Percentiles rank a stretch among this genome's conserved stretches.
These are phyloP conservation scores for Cordylochernes scorpioides DNA, from an alignment of 2,888 invertebrate species.

Conservation along the genomic window DNA sequence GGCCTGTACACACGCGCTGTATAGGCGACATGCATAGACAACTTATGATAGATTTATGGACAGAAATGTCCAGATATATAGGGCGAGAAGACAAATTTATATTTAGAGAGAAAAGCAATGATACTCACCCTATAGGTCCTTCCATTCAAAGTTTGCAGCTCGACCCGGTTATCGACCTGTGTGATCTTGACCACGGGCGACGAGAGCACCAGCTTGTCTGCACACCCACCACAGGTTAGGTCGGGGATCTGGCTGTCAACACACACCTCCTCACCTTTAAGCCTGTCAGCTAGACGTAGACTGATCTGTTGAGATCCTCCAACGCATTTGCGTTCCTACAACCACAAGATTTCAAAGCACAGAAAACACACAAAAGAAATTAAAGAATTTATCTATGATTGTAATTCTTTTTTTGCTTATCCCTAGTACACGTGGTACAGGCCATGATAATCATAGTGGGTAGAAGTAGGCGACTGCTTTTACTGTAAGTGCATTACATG, in stretches of 20 bases:
- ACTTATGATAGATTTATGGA: background rate
- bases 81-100: too few relatives aligned
- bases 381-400: too few relatives aligned
- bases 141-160: slow-evolving; percentile 12
- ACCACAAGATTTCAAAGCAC: slow-evolving; percentile 14
- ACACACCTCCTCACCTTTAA: slow-evolving; percentile 16
- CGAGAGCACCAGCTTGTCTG: slow-evolving; percentile 4
- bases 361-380: too few relatives aligned
- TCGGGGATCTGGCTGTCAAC: background rate
- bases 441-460: too few relatives aligned
- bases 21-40: slow-evolving; percentile 5
- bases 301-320: slow-evolving; percentile 25
- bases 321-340: slow-evolving; percentile 21
- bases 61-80: too few relatives aligned
- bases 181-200: slow-evolving; percentile 18
- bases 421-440: too few relatives aligned
- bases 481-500: too few relatives aligned
- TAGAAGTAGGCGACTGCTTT: too few relatives aligned
- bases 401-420: too few relatives aligned
- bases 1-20: slow-evolving; percentile 12
- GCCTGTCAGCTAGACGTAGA: slow-evolving; percentile 19
- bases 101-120: background rate
- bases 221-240: background rate
- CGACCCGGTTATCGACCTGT: slow-evolving; percentile 16
- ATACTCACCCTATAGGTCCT: slow-evolving; percentile 10